These are phyloP conservation scores for Tipula unca DNA, from an alignment of 2,888 invertebrate species.

Conservation along the genomic window DNA sequence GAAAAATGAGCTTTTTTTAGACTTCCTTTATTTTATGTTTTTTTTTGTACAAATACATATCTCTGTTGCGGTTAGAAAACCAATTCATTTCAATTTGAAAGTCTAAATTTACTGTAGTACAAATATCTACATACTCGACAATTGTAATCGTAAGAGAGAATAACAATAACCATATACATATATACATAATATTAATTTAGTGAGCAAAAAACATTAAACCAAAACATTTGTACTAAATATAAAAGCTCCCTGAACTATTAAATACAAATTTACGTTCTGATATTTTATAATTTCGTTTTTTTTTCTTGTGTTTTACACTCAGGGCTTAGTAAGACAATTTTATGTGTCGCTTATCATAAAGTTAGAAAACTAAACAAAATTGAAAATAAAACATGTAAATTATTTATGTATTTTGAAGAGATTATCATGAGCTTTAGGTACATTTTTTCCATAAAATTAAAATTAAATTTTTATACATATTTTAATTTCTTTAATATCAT, in stretches of 20 bases:
- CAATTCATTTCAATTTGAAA: not conserved
- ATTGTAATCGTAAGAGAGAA: not conserved
- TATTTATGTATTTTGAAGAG: no score
- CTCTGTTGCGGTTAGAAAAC: not conserved
- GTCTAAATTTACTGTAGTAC: not conserved
- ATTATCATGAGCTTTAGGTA: no score
- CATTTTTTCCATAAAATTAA: no score
- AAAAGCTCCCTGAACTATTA: not conserved
- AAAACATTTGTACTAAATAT: not conserved
- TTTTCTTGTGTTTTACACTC: not conserved
- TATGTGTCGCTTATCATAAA: no score
- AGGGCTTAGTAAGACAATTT: not conserved
- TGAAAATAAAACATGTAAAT: no score
- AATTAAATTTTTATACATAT: no score
- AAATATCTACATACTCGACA: not conserved
- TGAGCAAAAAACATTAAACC: not conserved
- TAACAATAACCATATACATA: not conserved
- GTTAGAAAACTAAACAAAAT: no score
- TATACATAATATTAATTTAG: not conserved
- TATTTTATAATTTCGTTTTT: not conserved
- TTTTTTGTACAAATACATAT: not conserved
- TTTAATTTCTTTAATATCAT: no score
- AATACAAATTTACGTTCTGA: not conserved
- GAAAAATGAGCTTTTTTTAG: not conserved
- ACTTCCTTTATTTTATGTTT: not conserved